phyloP scores from a whole-genome alignment of 2,888 invertebrate species.

The Philereme vetulata region DNA sequence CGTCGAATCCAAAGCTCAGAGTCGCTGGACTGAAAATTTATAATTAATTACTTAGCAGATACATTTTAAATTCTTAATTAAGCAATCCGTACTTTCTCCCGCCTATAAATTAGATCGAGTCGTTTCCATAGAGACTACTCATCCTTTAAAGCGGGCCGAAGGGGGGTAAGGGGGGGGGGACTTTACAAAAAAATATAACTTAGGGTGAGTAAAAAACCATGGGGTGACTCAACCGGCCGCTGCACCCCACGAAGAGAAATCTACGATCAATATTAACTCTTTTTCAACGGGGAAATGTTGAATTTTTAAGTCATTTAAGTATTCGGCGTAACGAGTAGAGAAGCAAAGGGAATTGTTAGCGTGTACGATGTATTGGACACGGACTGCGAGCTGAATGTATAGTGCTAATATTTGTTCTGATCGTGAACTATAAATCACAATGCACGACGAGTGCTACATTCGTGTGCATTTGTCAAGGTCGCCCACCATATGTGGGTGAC shows the following conservation, averaged over 20 bases:
- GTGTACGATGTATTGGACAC: conserved; percentile 51
- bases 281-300: conserved; percentile 78
- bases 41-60: conserved; percentile 81
- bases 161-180: conserved; percentile 70
- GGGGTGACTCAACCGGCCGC: conserved; percentile 85
- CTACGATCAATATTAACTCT: conserved; percentile 85
- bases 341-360: conserved; percentile 47
- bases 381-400: conserved; percentile 35
- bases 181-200: conserved; percentile 83
- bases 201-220: conserved; percentile 85
- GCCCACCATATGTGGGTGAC: conserved; percentile 66
- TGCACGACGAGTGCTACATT: conserved; percentile 42
- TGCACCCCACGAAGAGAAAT: conserved; percentile 84
- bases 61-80: conserved; percentile 84
- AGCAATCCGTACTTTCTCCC: conserved; percentile 83
- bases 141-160: conserved; percentile 83
- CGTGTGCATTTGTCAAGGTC: conserved; percentile 73
- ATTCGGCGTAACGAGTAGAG: conserved; percentile 44
- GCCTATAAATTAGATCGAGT: conserved; percentile 84
- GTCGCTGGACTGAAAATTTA: conserved; percentile 67
- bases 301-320: conserved; percentile 79
- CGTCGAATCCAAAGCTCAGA: conserved; percentile 51
- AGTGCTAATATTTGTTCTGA: conserved; percentile 53
- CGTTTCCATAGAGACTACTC: conserved; percentile 85
- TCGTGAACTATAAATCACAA: conserved; percentile 60